Conservation (phyloP, 2,113 vertebrate species). For the Nasalis larvatus region DNA sequence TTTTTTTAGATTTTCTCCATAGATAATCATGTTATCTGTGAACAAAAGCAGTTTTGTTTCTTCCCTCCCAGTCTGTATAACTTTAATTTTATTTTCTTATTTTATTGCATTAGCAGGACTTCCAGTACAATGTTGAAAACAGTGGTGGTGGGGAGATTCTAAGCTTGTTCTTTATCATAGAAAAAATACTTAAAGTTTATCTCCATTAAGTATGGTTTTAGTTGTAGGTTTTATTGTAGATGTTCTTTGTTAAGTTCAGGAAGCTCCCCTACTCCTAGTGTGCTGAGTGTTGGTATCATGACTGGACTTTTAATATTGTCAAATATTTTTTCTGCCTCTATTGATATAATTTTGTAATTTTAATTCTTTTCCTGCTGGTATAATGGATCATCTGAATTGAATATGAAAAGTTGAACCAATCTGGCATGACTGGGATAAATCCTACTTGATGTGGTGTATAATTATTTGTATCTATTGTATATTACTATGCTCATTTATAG, state of each 20-base stretch:
- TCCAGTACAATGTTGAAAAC: neutral
- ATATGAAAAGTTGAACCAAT: neutral
- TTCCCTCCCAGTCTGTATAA: neutral
- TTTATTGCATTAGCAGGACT: neutral
- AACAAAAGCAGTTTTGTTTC: neutral
- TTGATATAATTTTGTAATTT: neutral
- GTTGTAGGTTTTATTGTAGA: neutral
- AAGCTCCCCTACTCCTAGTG: neutral
- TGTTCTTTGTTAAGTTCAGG: neutral
- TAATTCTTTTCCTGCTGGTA: neutral
- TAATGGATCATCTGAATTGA: neutral
- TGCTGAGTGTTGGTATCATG: neutral
- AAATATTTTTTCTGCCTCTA: neutral
- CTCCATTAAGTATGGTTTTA: neutral
- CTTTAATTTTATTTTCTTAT: neutral
- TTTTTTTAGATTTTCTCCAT: neutral
- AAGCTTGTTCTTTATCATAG: neutral
- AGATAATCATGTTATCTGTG: neutral
- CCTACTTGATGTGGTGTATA: neutral
- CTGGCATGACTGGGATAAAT: neutral
- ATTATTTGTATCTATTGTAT: neutral
- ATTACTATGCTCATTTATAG: too few relatives aligned
- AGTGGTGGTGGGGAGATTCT: neutral
- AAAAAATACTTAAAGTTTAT: neutral
- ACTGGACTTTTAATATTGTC: neutral